A percentile compares a stretch with the other conserved stretches of the same genome.
Evolutionary conservation across 2,797 vertebrate species (phyloP).

Genomic region (Sternotherus odoratus): DNA sequence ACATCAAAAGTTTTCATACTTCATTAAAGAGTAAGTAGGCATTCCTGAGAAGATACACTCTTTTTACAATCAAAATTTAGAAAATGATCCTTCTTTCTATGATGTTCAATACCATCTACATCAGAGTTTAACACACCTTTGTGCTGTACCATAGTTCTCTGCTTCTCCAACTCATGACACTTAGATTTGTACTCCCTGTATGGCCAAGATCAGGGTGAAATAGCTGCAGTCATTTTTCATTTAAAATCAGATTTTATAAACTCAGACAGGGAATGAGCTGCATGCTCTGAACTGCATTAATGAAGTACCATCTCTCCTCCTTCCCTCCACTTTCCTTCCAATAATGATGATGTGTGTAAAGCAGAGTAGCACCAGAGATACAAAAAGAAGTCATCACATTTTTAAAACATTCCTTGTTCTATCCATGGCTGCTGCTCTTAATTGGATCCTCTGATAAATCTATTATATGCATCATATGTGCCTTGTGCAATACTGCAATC

Average conservation of each 20-base stretch:
- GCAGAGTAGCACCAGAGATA: conserved; percentile 2
- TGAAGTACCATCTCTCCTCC: background rate
- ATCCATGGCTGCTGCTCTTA: conserved; percentile 18
- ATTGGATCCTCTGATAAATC: background rate
- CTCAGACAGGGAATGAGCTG: background rate
- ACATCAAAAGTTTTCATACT: rapidly evolving
- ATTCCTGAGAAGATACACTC: background rate
- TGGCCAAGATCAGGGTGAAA: background rate
- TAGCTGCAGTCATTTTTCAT: background rate
- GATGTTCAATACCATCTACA: background rate
- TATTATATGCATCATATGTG: background rate
- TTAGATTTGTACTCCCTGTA: rapidly evolving
- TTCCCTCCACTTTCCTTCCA: background rate
- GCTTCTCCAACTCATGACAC: background rate
- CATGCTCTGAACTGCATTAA: background rate
- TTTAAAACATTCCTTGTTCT: background rate
- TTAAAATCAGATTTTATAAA: background rate
- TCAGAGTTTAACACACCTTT: background rate
- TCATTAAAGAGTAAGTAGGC: background rate
- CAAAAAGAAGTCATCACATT: conserved; percentile 10
- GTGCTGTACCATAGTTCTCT: background rate
- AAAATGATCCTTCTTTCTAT: background rate
- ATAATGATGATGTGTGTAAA: background rate
- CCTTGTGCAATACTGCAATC: conserved; percentile 12
- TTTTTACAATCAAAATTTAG: background rate